These are phyloP conservation scores for Drosophila paranaensis DNA, from an alignment of 2,888 invertebrate genomes.

Conservation along the genomic window DNA sequence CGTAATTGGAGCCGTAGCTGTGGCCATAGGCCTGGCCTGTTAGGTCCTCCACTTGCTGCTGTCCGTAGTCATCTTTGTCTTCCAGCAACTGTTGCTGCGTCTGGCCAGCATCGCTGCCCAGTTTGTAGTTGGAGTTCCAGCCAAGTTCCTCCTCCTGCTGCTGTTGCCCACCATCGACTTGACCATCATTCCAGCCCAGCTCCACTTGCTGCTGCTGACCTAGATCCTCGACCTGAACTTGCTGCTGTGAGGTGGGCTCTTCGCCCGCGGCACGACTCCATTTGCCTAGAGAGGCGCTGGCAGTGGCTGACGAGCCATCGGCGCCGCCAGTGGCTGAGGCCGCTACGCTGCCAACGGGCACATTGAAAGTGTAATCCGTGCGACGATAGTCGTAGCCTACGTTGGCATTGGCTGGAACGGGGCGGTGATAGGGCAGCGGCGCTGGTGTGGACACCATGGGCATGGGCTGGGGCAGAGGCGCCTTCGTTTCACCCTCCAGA, in stretches of 20 bases:
- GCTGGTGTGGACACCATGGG: slow-evolving; percentile 38
- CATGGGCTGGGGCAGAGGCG: slow-evolving; percentile 30
- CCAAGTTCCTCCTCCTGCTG: slow-evolving; percentile 46
- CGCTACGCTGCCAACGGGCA: slow-evolving; percentile 51
- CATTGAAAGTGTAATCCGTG: slow-evolving; percentile 57
- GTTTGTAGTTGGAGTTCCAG: slow-evolving; percentile 25
- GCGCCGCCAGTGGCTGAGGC: slow-evolving; percentile 60
- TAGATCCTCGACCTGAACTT: slow-evolving; percentile 39
- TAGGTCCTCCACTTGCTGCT: slow-evolving; percentile 57
- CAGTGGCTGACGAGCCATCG: slow-evolving; percentile 53
- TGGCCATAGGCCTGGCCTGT: slow-evolving; percentile 20
- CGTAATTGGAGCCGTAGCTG: slow-evolving; percentile 19
- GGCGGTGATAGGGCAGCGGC: slow-evolving; percentile 44
- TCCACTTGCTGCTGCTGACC: slow-evolving; percentile 30
- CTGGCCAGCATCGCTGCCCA: slow-evolving; percentile 47
- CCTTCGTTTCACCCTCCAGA: slow-evolving; percentile 66
- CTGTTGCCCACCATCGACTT: slow-evolving; percentile 34
- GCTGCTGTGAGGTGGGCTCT: slow-evolving; percentile 66
- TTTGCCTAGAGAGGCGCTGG: slow-evolving; percentile 52
- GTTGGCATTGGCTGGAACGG: slow-evolving; percentile 13
- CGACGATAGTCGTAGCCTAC: slow-evolving; percentile 59
- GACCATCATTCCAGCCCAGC: slow-evolving; percentile 24
- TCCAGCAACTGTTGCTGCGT: slow-evolving; percentile 26
- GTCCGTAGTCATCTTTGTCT: slow-evolving; percentile 19
- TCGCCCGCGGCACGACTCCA: slow-evolving; percentile 58